Evolutionary conservation across 2,113 vertebrate species (phyloP).

Genomic region (Atractosteus spatula): DNA sequence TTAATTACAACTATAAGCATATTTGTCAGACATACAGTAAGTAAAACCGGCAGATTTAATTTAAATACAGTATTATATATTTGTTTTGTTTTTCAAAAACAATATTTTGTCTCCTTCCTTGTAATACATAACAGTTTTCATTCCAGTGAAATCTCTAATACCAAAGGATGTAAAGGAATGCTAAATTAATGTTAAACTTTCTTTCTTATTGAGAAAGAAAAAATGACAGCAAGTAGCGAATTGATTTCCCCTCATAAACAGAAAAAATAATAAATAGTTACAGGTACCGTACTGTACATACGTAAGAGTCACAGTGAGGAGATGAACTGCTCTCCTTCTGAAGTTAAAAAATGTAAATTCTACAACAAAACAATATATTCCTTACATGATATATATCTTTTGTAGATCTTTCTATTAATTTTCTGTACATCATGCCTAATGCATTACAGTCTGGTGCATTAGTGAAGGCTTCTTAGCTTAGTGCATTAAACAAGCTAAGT

Average conservation of each 20-base stretch:
- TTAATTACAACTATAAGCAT: too few species aligned
- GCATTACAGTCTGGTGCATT: conserved; percentile 22
- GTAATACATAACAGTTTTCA: too few species aligned
- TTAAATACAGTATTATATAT: too few species aligned
- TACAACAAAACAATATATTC: conserved; percentile 41
- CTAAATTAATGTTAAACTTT: too few species aligned
- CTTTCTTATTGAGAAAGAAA: too few species aligned
- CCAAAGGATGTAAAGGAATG: too few species aligned
- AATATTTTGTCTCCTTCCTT: too few species aligned
- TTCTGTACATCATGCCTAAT: conserved; percentile 37
- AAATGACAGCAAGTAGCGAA: neutral
- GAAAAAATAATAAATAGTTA: conserved; percentile 9
- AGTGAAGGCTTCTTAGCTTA: conserved; percentile 38
- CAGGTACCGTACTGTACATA: neutral
- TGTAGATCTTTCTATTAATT: conserved; percentile 51
- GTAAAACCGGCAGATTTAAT: too few species aligned
- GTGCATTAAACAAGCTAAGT: conserved; percentile 53
- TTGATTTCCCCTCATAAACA: conserved; percentile 3
- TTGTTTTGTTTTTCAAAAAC: too few species aligned
- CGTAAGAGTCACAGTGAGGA: conserved; percentile 4
- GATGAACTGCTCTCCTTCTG: conserved; percentile 25
- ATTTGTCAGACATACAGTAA: too few species aligned
- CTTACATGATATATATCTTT: conserved; percentile 48
- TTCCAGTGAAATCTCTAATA: too few species aligned
- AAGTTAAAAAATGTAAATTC: conserved; percentile 40